Evolutionary conservation across 2,113 vertebrate species (phyloP).

Genomic region (Salvelinus fontinalis): DNA sequence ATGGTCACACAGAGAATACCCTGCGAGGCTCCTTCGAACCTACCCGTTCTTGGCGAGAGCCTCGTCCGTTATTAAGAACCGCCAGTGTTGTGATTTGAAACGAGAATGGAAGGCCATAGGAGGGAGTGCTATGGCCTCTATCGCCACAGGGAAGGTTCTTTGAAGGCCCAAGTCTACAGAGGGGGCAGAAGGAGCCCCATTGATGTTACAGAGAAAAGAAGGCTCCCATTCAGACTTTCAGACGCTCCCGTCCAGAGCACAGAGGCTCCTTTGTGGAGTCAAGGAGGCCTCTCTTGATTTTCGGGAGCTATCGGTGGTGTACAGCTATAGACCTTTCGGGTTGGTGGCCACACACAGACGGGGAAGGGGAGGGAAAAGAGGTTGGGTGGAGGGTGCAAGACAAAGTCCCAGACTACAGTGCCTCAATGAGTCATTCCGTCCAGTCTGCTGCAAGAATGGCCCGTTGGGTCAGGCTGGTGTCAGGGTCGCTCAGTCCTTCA

Average conservation of each 20-base stretch:
- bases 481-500: background rate
- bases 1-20: background rate
- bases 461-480: background rate
- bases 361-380: background rate
- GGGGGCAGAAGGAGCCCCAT: constrained; percentile 27
- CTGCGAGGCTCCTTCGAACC: background rate
- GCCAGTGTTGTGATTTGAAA: background rate
- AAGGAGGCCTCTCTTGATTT: constrained; percentile 33
- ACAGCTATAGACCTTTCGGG: background rate
- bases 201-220: constrained; percentile 20
- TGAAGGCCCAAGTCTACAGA: constrained; percentile 16
- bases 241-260: constrained; percentile 25
- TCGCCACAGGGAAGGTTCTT: constrained; percentile 24
- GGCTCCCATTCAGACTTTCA: constrained; percentile 28
- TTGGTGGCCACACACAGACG: background rate
- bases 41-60: background rate
- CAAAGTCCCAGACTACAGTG: background rate
- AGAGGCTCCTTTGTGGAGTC: constrained; percentile 38
- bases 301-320: background rate
- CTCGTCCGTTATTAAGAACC: background rate
- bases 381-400: background rate
- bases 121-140: constrained; percentile 15
- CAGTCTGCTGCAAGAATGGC: background rate
- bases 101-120: background rate
- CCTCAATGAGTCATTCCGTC: background rate